Evolutionary conservation across 2,797 vertebrate species (phyloP).

Genomic region (Phrynocephalus guinanensis): DNA sequence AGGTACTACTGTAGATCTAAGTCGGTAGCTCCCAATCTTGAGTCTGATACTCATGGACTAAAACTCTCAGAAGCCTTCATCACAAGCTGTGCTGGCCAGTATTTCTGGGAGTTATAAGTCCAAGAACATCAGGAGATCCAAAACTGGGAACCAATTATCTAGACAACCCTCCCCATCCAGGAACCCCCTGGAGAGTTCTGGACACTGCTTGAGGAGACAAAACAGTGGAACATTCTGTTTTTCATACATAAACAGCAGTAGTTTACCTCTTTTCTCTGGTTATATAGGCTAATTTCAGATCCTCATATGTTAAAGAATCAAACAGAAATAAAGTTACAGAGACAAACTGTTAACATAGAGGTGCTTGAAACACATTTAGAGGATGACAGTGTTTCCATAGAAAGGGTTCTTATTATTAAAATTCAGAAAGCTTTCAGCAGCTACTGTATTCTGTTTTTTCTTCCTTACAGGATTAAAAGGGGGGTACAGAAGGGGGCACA

Average conservation of each 20-base stretch:
- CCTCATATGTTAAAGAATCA: background rate
- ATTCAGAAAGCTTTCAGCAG: background rate
- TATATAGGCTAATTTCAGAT: background rate
- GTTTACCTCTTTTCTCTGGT: background rate
- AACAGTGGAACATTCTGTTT: background rate
- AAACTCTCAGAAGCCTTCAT: no score
- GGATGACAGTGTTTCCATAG: background rate
- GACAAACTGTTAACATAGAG: background rate
- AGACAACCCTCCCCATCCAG: no score
- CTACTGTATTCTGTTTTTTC: background rate
- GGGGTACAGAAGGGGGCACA: background rate
- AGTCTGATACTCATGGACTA: no score
- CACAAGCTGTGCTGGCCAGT: no score
- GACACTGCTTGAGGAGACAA: no score
- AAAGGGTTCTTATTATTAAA: background rate
- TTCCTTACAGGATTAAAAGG: background rate
- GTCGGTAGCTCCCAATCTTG: no score
- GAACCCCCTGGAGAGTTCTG: no score
- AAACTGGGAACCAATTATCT: no score
- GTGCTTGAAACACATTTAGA: background rate
- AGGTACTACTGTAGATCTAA: no score
- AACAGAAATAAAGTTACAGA: background rate
- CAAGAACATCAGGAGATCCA: no score
- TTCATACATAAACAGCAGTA: background rate
- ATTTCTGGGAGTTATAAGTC: no score